A percentile compares a stretch with the other conserved stretches of the same genome.
These are phyloP conservation scores for Sebastes iracundus DNA, from an alignment of 2,797 vertebrate species.

Conservation along the genomic window DNA sequence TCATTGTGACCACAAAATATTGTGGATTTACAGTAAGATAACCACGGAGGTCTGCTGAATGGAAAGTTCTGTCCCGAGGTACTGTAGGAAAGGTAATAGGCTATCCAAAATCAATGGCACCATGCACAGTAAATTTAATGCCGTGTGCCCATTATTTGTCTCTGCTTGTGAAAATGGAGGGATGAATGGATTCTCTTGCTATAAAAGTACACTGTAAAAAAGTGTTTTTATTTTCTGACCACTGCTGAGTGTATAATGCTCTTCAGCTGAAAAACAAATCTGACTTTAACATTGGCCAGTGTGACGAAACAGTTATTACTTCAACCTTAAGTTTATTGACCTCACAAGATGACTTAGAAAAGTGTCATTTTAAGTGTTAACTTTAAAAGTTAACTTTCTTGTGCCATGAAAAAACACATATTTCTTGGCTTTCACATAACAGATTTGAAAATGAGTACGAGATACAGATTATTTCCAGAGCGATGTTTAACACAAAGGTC, in stretches of 20 bases:
- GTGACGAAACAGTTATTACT: not conserved
- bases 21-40: not conserved
- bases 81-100: not conserved
- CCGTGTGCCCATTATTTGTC: not conserved
- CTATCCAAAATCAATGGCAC: conserved; percentile 5
- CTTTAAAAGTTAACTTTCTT: not conserved
- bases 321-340: not conserved
- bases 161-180: not conserved
- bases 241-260: not conserved
- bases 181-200: conserved; percentile 1
- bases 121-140: not conserved
- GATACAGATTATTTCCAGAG: conserved; percentile 1
- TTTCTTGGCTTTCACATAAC: not conserved
- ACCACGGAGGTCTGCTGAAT: not conserved
- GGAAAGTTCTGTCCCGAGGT: not conserved
- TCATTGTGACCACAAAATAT: not conserved
- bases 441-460: not conserved
- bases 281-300: not conserved
- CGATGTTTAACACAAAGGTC: conserved; percentile 16
- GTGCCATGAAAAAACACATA: not conserved
- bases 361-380: not conserved
- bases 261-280: not conserved
- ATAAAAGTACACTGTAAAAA: not conserved
- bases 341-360: not conserved
- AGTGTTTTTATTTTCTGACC: not conserved